A percentile compares a stretch with the other conserved stretches of the same genome.
Evolutionary conservation across 1,140 invertebrate genomes (phyloP).

Genomic region (silkworm (Bombyx mori)): DNA sequence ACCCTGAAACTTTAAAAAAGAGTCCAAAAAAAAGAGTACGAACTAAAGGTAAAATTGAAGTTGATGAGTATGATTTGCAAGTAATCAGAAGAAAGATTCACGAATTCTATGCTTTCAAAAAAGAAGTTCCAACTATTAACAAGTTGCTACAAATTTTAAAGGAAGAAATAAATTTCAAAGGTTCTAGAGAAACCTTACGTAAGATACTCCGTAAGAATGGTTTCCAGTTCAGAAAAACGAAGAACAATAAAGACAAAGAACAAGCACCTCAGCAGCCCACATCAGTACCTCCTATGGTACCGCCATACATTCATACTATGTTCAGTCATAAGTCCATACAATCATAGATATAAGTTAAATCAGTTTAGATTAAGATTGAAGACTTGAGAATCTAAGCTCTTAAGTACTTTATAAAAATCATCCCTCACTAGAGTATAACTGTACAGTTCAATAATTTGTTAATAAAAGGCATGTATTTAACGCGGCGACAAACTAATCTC

Average conservation of each 20-base stretch:
- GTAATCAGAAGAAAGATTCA: constrained; percentile 59
- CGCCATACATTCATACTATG: constrained; percentile 58
- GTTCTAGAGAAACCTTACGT: constrained; percentile 51
- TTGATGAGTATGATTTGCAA: constrained; percentile 60
- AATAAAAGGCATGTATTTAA: too few species aligned
- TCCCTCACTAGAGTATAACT: too few species aligned
- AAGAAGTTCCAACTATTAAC: constrained; percentile 62
- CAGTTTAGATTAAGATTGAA: not conserved
- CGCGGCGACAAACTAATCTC: too few species aligned
- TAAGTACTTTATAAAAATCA: too few species aligned
- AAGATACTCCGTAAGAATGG: constrained; percentile 62
- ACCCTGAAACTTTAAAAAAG: constrained; percentile 55
- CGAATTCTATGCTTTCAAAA: constrained; percentile 61
- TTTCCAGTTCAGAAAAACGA: constrained; percentile 60
- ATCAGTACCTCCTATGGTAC: constrained; percentile 46
- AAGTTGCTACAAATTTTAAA: constrained; percentile 57
- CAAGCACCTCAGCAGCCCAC: constrained; percentile 34
- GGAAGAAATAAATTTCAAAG: constrained; percentile 62
- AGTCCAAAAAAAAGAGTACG: constrained; percentile 54
- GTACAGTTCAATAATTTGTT: too few species aligned
- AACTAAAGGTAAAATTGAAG: constrained; percentile 62
- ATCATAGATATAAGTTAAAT: constrained; percentile 24
- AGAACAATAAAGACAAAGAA: constrained; percentile 59
- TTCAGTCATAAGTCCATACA: constrained; percentile 59
- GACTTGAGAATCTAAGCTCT: too few species aligned